Evolutionary conservation across 2,113 vertebrate genomes (phyloP), one percentile per base, ranked within the genome.

Genomic region (Odobenus rosmarus): DNA sequence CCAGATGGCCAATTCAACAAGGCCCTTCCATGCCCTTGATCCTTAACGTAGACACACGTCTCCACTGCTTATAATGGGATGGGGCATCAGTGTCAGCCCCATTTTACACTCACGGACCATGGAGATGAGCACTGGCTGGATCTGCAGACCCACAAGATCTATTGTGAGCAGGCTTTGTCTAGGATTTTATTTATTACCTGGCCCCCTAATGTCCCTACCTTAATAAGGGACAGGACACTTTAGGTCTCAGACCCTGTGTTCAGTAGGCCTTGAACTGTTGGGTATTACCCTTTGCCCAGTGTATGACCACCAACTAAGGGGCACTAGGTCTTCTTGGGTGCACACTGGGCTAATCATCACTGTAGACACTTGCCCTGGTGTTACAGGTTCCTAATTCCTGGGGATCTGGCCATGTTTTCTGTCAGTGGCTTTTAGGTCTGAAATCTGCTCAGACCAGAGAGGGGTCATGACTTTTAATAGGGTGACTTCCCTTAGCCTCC

Each of bases 41-140:
- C 7, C 16, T 33, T 39, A 7, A 13, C 1, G 23, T 13, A 8
- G 26, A 69, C 33, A 6, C 6, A 0, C 0, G 6, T 80, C 23
- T 57, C 61, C 39, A 13, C 80, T 9, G 9, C 79, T 14, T 80
- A 15, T 21, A 33, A 9, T 15, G 36, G 62, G 61, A 23, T 2
- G 9, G 4, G n/a, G 21, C 42, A 8, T 49, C 26, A 0, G 74
- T 0, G 16, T 39, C 39, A 4, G 1, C 46, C 5, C 39, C 0
- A 12, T 53, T 39, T 23, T 81, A 16, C 1, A 6, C 2, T 28
- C 5, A 26, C 1, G 14, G 49, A 19, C 71, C 7, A 0, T 33
- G 59, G 76, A 28, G n/a, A 4, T 1, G 10, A 31, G 10, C 42
- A 15, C 62, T 2, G 5, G 28, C 33, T 21, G 57, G 7, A 4